These are phyloP conservation scores for Pristionchus entomophagus DNA, from an alignment of 2,888 invertebrate genomes.

Conservation along the genomic window DNA sequence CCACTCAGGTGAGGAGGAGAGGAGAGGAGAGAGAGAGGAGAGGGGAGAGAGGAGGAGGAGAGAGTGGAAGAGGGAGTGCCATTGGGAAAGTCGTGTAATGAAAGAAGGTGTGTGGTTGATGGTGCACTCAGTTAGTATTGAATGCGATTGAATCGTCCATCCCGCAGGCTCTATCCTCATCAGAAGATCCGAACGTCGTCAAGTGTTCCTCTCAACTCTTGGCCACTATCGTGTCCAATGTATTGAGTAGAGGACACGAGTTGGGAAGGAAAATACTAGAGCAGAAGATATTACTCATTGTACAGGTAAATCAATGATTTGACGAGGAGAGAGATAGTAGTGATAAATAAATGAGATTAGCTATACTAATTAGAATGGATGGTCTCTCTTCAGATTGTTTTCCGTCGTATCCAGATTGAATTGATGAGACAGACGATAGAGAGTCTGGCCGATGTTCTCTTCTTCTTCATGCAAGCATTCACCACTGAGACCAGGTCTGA, in stretches of 20 bases:
- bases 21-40: neutral
- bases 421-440: conserved; percentile 60
- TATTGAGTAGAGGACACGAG: conserved; percentile 48
- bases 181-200: conserved; percentile 55
- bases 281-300: conserved; percentile 51
- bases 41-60: neutral
- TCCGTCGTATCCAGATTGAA: conserved; percentile 57
- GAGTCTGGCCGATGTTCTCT: conserved; percentile 59
- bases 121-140: too few species aligned
- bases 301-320: conserved; percentile 55
- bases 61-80: too few species aligned
- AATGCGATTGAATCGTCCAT: neutral
- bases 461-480: conserved; percentile 60
- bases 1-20: neutral
- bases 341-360: too few species aligned
- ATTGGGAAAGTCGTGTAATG: too few species aligned
- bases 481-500: conserved; percentile 60
- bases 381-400: conserved; percentile 50
- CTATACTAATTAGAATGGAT: too few species aligned
- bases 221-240: conserved; percentile 51
- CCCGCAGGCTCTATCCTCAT: conserved; percentile 51
- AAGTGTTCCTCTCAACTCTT: conserved; percentile 55
- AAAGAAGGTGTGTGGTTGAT: too few species aligned
- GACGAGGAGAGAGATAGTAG: too few species aligned
- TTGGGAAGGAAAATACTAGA: conserved; percentile 53